Evolutionary conservation across 2,888 invertebrate genomes (phyloP).

Genomic region (Hirtodrosophila cameraria): DNA sequence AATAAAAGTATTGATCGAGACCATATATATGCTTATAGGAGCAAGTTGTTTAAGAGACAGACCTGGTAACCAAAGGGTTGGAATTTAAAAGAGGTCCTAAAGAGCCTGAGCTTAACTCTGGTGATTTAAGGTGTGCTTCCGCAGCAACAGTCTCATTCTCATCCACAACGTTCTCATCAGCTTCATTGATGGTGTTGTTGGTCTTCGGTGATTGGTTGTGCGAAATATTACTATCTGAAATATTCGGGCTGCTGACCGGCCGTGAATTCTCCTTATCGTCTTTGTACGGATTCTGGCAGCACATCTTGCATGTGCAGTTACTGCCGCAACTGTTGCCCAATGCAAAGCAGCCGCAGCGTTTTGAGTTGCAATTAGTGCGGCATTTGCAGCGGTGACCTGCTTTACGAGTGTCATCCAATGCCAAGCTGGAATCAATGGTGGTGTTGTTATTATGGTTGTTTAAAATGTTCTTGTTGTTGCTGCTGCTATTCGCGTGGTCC

Average conservation of each 20-base stretch:
- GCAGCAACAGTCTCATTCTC: too few relatives aligned
- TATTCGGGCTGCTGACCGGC: neutral
- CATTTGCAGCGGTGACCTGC: constrained; percentile 54
- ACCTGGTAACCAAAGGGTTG: too few relatives aligned
- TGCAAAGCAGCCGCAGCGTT: constrained; percentile 68
- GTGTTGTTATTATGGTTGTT: neutral
- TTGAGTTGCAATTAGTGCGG: constrained; percentile 61
- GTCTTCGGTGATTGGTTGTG: neutral
- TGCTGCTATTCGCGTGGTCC: constrained; percentile 16
- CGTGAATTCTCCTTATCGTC: constrained; percentile 33
- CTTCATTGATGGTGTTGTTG: neutral
- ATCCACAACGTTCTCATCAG: neutral
- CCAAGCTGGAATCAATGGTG: constrained; percentile 3
- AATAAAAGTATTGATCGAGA: neutral
- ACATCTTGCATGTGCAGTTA: constrained; percentile 34
- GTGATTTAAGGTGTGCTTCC: too few relatives aligned
- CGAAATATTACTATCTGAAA: neutral
- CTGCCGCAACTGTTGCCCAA: constrained; percentile 9
- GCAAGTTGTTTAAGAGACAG: too few relatives aligned
- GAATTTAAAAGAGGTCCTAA: too few relatives aligned
- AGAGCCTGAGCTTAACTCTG: too few relatives aligned
- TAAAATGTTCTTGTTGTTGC: constrained; percentile 3
- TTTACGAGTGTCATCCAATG: constrained; percentile 8
- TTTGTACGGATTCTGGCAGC: constrained; percentile 44
- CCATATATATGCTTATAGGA: too few relatives aligned